Evolutionary conservation across 1,140 invertebrate species (phyloP).

Genomic region (Helicorthomorpha holstii): DNA sequence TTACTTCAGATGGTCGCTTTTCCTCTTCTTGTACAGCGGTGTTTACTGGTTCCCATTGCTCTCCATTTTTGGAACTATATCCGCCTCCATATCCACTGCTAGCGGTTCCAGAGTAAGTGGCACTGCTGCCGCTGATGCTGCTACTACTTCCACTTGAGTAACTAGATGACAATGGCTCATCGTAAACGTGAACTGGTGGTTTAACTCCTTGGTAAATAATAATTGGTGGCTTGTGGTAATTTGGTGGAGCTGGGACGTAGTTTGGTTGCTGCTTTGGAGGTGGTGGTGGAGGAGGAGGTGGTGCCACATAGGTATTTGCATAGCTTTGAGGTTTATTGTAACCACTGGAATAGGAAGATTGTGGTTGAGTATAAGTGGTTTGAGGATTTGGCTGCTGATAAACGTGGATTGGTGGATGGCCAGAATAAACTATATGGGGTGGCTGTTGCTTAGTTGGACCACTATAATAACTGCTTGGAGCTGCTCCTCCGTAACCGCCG

Average conservation of each 20-base stretch:
- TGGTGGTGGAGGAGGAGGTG: neutral
- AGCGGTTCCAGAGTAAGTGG: neutral
- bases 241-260: conserved; percentile 3
- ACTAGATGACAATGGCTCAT: neutral
- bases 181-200: conserved; percentile 26
- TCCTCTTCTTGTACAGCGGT: too few species aligned
- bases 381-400: conserved; percentile 23
- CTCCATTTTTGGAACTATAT: neutral
- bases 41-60: neutral
- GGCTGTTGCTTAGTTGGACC: neutral
- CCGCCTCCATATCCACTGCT: neutral
- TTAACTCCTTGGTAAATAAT: conserved; percentile 28
- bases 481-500: neutral
- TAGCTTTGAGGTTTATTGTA: neutral
- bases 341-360: neutral
- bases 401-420: conserved; percentile 26
- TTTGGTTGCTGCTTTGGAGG: neutral
- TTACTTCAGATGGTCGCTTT: too few species aligned
- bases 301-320: too few species aligned
- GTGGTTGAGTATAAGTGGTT: conserved; percentile 13
- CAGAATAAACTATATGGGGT: conserved; percentile 25
- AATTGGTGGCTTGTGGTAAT: conserved; percentile 25
- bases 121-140: neutral
- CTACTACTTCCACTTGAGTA: neutral
- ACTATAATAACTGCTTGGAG: neutral